Evolutionary conservation across 2,113 vertebrate species (phyloP).

Genomic region (Hystrix cristata): DNA sequence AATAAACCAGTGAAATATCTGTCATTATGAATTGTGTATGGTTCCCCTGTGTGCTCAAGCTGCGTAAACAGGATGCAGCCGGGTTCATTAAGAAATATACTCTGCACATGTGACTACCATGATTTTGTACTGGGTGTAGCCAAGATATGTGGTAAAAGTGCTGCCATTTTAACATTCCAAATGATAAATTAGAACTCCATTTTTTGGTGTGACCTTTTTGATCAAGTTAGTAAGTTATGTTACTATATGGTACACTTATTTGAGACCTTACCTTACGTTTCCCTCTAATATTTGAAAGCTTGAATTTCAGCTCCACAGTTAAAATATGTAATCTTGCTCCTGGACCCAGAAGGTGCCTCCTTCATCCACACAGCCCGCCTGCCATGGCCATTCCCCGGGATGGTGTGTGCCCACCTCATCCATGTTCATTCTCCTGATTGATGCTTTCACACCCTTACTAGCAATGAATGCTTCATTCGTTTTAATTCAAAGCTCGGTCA

Average conservation of each 20-base stretch:
- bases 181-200: not conserved
- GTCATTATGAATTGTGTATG: conserved; percentile 25
- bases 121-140: not conserved
- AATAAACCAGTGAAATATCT: conserved; percentile 43
- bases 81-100: conserved; percentile 10
- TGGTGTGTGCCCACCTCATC: not conserved
- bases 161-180: not conserved
- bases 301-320: conserved; percentile 47
- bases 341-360: not conserved
- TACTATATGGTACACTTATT: not conserved
- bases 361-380: not conserved
- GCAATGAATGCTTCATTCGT: not conserved
- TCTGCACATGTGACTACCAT: conserved; percentile 2
- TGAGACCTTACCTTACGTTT: not conserved
- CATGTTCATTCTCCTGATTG: not conserved
- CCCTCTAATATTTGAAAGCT: not conserved
- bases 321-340: not conserved
- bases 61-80: not conserved
- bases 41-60: not conserved
- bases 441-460: not conserved
- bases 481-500: not conserved
- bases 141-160: not conserved
- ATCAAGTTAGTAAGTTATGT: not conserved
- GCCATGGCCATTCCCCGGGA: not conserved
- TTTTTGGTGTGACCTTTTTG: not conserved